phyloP scores from a whole-genome alignment of 2,113 vertebrate genomes.

The Pterophyllum scalare region DNA sequence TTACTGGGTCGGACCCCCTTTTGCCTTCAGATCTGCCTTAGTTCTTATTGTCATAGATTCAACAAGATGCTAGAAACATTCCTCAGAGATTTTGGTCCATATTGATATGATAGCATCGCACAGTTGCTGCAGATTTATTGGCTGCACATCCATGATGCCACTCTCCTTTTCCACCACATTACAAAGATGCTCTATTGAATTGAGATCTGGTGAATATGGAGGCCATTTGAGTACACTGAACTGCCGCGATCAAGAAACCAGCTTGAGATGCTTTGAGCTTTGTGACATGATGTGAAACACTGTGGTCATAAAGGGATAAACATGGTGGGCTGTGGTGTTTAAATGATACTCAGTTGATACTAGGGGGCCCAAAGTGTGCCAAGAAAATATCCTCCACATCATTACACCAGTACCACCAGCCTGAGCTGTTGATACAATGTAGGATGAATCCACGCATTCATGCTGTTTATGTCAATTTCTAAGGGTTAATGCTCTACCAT shows the following conservation, averaged over 20 bases:
- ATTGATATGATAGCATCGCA: too few species aligned
- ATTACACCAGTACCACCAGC: background rate
- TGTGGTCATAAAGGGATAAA: background rate
- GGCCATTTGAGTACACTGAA: too few species aligned
- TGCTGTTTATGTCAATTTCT: background rate
- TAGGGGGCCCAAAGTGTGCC: background rate
- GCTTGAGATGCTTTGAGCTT: background rate
- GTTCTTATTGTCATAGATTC: too few species aligned
- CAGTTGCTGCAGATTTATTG: background rate
- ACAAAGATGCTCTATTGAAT: background rate
- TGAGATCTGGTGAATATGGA: too few species aligned
- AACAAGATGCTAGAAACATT: too few species aligned
- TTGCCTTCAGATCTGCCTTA: background rate
- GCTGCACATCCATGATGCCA: background rate
- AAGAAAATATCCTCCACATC: background rate
- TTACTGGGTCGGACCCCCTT: background rate
- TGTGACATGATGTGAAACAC: background rate
- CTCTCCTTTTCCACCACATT: background rate
- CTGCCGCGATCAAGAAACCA: too few species aligned
- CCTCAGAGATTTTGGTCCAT: too few species aligned
- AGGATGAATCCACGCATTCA: too few species aligned
- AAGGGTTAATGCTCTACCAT: background rate
- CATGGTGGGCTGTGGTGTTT: background rate
- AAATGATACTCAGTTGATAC: background rate
- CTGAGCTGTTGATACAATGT: background rate